Evolutionary conservation across 2,888 invertebrate genomes (phyloP), one percentile per base, ranked within the genome.

Genomic region (Hyles lineata): DNA sequence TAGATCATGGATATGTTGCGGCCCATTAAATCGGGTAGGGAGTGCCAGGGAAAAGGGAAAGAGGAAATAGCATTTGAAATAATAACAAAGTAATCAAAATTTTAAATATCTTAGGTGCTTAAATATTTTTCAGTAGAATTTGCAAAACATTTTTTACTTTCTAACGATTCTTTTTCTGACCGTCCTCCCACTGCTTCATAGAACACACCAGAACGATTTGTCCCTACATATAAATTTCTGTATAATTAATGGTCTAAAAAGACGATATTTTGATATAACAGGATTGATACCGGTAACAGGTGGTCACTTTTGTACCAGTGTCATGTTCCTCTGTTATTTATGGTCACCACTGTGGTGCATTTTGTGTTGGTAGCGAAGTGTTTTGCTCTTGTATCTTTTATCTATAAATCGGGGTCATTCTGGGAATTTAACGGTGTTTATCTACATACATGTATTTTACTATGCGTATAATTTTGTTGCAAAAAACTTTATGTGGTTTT

Each of bases 221-320:
- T 93, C 89, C 86, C 83, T 83, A 87, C 80, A 83, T 89, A 92
- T 92, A 92, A 91, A 92, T 92, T 93, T 92, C 88, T 86, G 76
- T 83, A 88, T 90, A 93, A 94, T 92, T 92, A 92, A 93, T 92
- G 86, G 85, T 80, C 82, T 79, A 79, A 85, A 84, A 86, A 87
- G 86, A 87, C 86, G 87, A 90, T 90, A 88, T 90, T 91, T 89
- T 90, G 91, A 91, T 92, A 85, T 83, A 88, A 88, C 85, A 90
- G 85, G 89, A 92, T 90, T 90, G 88, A 88, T 88, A 80, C 78
- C 73, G 75, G 72, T 73, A 90, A 93, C 94, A 94, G 93, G 94
- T 94, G 94, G 93, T 90, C 92, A 82, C 76, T 80, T 81, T 75
- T 72, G 29, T 77, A 73, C 74, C 75, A 72, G 81, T 78, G 84